Evolutionary conservation across 1,140 invertebrate genomes (phyloP).

Genomic region (Mylabris phalerata): DNA sequence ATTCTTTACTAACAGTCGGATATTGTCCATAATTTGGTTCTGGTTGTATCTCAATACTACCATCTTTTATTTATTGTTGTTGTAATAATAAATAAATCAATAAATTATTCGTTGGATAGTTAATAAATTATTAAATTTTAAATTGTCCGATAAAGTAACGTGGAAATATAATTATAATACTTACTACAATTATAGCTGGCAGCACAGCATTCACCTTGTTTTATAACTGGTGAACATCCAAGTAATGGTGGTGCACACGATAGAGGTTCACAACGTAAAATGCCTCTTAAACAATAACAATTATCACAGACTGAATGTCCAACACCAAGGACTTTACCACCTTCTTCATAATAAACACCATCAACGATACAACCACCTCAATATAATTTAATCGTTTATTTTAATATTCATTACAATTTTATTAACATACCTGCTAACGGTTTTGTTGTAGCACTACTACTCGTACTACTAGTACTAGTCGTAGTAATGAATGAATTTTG

Average conservation of each 20-base stretch:
- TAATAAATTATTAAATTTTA: not conserved
- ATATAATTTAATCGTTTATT: conserved; percentile 2
- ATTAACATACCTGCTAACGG: not conserved
- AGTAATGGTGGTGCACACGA: conserved; percentile 66
- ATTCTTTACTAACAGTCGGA: conserved; percentile 50
- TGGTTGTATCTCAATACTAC: conserved; percentile 48
- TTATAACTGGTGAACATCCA: conserved; percentile 68
- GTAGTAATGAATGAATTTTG: conserved; percentile 6
- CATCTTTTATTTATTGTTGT: conserved; percentile 39
- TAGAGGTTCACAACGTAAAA: conserved; percentile 65
- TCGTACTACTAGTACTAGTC: conserved; percentile 31
- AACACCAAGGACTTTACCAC: conserved; percentile 62
- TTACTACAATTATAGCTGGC: conserved; percentile 74
- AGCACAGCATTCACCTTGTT: conserved; percentile 73
- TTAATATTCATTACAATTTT: not conserved
- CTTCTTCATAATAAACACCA: conserved; percentile 57
- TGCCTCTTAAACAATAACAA: conserved; percentile 73
- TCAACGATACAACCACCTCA: conserved; percentile 58
- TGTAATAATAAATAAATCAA: not conserved
- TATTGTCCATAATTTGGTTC: conserved; percentile 48
- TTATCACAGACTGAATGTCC: conserved; percentile 60
- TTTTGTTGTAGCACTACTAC: conserved; percentile 26
- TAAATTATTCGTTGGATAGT: not conserved
- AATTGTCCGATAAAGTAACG: not conserved
- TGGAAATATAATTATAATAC: conserved; percentile 31